Percentiles rank a stretch among this genome's conserved stretches.
phyloP scores from a whole-genome alignment of 2,113 vertebrate genomes.

The Sitta europaea region DNA sequence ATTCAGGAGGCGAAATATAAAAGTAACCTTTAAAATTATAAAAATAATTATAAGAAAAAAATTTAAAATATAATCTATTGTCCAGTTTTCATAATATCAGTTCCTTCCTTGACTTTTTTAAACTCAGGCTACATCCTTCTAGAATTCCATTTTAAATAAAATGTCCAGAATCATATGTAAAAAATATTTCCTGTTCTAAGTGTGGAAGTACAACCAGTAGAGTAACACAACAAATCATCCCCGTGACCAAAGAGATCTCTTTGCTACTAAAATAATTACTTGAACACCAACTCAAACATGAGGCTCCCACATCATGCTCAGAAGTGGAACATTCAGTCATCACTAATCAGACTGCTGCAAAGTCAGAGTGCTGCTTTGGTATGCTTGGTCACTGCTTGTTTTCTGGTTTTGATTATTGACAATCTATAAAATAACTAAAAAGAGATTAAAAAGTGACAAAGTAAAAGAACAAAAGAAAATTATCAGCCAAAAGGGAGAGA shows the following conservation, averaged over 20 bases:
- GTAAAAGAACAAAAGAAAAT: not conserved
- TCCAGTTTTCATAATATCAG: not conserved
- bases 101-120: not conserved
- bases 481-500: not conserved
- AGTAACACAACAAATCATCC: not conserved
- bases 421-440: not conserved
- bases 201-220: not conserved
- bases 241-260: not conserved
- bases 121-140: not conserved
- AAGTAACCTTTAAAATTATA: not conserved
- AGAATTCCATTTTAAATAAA: not conserved
- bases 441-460: not conserved
- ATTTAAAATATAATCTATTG: not conserved
- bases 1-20: not conserved
- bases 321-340: not conserved
- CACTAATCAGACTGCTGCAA: not conserved
- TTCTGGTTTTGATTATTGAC: not conserved
- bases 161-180: not conserved
- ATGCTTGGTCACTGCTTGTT: not conserved
- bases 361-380: not conserved
- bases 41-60: not conserved
- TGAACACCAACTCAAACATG: not conserved
- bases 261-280: not conserved
- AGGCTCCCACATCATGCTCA: accelerated
- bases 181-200: not conserved